Conservation (phyloP, 1,140 invertebrate species). For the Drosophila nigrodunni region DNA sequence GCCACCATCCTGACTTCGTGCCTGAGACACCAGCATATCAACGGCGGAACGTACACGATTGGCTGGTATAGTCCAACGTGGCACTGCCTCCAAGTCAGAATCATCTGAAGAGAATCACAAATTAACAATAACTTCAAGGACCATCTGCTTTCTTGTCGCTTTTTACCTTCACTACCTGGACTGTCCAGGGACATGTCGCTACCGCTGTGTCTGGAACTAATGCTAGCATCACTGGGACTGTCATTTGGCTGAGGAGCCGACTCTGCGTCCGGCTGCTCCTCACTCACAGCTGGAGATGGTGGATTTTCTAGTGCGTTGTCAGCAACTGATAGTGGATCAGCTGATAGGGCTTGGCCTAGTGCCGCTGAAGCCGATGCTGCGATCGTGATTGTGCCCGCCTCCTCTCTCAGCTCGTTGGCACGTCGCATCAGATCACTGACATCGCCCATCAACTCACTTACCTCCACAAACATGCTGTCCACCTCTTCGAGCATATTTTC, state of each 20-base stretch:
- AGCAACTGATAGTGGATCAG: not conserved
- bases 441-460: conserved; percentile 35
- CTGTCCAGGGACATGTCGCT: conserved; percentile 71
- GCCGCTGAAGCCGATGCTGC: no score
- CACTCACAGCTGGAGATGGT: not conserved
- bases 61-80: conserved; percentile 69
- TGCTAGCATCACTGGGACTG: conserved; percentile 15
- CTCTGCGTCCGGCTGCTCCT: not conserved
- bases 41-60: conserved; percentile 64
- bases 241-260: not conserved
- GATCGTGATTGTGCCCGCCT: not conserved
- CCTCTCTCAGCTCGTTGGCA: conserved; percentile 26
- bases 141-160: no score
- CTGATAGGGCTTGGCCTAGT: no score
- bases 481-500: conserved; percentile 44
- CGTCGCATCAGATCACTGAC: conserved; percentile 33
- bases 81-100: conserved; percentile 57
- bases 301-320: not conserved
- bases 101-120: conserved; percentile 43
- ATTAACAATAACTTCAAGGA: not conserved
- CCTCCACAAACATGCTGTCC: conserved; percentile 46
- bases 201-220: conserved; percentile 32
- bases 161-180: conserved; percentile 65
- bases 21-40: conserved; percentile 62
- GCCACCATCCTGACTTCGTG: conserved; percentile 61